Conservation (phyloP, 2,888 invertebrate species). For the Lepidocyrtinus sp. region DNA sequence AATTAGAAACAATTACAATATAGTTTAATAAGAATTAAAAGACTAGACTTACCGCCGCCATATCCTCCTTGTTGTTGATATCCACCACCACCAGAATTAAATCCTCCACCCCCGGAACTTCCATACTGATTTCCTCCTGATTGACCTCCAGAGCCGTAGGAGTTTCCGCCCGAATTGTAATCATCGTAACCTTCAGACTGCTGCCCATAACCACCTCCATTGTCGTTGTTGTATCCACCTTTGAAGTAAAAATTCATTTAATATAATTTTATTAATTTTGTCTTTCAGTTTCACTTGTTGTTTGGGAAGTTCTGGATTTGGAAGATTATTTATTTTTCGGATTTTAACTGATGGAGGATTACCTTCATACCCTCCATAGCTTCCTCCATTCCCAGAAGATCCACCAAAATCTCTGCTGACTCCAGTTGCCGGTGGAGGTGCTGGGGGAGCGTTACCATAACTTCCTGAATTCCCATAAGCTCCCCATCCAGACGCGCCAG, state of each 20-base stretch:
- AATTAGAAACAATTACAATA: background rate
- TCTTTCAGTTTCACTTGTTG: background rate
- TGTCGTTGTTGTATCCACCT: too few relatives aligned
- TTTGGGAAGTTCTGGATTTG: too few relatives aligned
- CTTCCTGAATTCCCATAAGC: too few relatives aligned
- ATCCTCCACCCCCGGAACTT: background rate
- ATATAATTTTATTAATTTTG: background rate
- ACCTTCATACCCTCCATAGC: background rate
- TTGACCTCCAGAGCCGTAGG: background rate
- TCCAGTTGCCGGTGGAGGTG: too few relatives aligned
- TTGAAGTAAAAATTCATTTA: background rate
- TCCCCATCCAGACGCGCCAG: too few relatives aligned
- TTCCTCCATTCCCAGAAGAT: background rate
- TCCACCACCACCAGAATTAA: background rate
- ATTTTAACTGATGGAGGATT: background rate
- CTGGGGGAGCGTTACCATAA: too few relatives aligned
- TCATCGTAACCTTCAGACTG: background rate
- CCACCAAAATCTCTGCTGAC: background rate
- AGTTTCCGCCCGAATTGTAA: background rate
- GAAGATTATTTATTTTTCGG: background rate
- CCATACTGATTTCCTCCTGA: background rate
- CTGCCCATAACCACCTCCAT: background rate
- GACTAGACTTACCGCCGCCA: too few relatives aligned
- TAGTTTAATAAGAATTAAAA: background rate
- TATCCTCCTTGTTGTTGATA: background rate